A percentile compares a stretch with the other conserved stretches of the same genome.
phyloP scores from a whole-genome alignment of 1,140 invertebrate species.

The Camponotus floridanus region DNA sequence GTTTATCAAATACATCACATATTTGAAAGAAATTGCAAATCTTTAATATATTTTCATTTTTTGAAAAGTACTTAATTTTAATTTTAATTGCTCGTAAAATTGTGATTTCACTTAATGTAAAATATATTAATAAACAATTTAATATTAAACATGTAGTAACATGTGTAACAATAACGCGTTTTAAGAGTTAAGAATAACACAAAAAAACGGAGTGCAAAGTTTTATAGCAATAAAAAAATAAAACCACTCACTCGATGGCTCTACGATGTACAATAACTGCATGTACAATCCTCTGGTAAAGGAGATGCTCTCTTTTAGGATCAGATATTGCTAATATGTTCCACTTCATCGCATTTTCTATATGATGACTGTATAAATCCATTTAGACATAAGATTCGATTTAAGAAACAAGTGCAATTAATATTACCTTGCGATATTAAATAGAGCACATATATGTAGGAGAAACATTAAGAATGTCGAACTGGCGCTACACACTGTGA shows the following conservation, averaged over 20 bases:
- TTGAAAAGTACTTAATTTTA: not conserved
- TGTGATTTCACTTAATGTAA: no score
- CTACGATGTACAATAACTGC: constrained; percentile 29
- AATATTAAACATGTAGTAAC: no score
- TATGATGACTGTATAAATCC: constrained; percentile 16
- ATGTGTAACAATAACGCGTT: no score
- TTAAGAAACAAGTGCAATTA: not conserved
- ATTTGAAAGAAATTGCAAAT: constrained; percentile 9
- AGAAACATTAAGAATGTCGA: constrained; percentile 58
- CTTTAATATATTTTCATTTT: not conserved
- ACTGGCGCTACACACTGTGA: constrained; percentile 55
- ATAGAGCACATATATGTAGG: constrained; percentile 68
- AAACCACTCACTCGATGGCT: constrained; percentile 39
- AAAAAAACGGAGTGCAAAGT: not conserved
- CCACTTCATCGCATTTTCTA: constrained; percentile 20
- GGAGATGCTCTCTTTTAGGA: constrained; percentile 3
- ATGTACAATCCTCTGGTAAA: constrained; percentile 1
- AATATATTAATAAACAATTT: no score
- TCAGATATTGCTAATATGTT: not conserved
- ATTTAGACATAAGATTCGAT: not conserved
- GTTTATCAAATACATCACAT: no score
- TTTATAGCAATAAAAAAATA: not conserved
- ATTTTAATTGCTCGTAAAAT: no score
- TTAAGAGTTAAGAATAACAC: no score
- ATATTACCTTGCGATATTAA: constrained; percentile 69